Base-by-base conservation (phyloP, 2,797 vertebrate genomes). In the Enteromius thamalakanensis region DNA sequence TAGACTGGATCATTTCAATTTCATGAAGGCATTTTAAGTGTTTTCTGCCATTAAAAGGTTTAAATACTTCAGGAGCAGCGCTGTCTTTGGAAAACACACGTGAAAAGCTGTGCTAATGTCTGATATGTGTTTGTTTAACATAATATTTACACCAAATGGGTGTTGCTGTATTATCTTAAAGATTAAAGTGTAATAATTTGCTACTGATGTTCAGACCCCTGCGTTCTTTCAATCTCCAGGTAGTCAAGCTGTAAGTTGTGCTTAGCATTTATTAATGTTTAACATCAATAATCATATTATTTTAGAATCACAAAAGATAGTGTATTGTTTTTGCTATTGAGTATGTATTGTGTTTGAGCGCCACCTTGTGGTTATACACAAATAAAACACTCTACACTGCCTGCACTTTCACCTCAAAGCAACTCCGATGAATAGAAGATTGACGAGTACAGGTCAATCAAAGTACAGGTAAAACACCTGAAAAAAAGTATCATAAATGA, bases 381-480 rank as follows among this genome's bases (percentile, higher is more conserved):
- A 29, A 62, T 11, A 60, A 7, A 4, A 26, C n/a, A 17, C 15
- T 6, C 19, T 17, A 17, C 11, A 58, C 2, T 0, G 1, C 6
- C 6, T 53, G 4, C 55, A 40, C 3, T 47, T 42, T 60, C 10
- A 21, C n/a, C 2, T 89, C 82, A 86, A 86, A 55, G 5, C 53
- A 62, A 45, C 53, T 64, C 85, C 45, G 49, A 80, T 81, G n/a
- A 86, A 80, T 15, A 77, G 51, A 76, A 45, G 49, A 85, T 49
- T 62, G 47, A n/a, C 0, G 34, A 34, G 34, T 34, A 5, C 5
- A 6, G 34, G 34, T 34, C 3, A 34, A 4, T 55, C 53, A 55
- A 55, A n/a, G 3, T n/a, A 10, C 8, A 55, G 2, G 19, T 55
- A 55, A 55, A 55, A 53, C 19, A 21, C 2, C 51, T 53, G 51